phyloP scores from a whole-genome alignment of 2,797 vertebrate species.

The Morelia viridis region DNA sequence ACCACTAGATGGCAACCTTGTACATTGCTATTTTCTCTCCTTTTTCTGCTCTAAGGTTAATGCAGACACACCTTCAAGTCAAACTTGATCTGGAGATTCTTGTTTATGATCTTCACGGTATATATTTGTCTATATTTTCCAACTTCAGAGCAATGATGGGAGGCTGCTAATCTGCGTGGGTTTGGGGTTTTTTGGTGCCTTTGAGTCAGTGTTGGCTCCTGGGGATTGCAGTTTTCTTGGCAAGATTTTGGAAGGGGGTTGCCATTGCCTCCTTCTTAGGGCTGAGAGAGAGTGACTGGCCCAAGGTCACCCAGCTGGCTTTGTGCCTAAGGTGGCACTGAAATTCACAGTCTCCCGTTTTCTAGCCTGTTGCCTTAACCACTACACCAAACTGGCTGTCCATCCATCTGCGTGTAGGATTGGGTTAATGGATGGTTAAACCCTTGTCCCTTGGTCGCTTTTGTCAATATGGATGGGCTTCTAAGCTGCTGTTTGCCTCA shows the following conservation, averaged over 20 bases:
- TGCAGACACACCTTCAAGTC: background rate
- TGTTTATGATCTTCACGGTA: background rate
- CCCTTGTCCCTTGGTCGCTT: background rate
- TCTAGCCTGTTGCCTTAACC: background rate
- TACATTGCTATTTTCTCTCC: background rate
- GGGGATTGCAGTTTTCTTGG: background rate
- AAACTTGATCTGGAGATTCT: background rate
- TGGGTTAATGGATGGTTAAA: background rate
- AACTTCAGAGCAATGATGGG: background rate
- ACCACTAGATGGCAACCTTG: constrained; percentile 7
- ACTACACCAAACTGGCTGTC: background rate
- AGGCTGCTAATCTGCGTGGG: background rate
- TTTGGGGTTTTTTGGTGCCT: background rate
- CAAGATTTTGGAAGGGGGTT: background rate
- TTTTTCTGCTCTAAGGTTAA: background rate
- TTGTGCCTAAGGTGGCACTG: background rate
- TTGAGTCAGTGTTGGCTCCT: background rate
- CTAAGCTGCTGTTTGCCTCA: background rate
- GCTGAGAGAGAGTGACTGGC: background rate
- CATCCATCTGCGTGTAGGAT: background rate
- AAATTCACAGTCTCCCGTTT: background rate
- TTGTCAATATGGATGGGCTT: no score
- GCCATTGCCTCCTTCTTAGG: background rate
- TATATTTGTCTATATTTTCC: background rate
- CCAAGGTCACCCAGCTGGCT: background rate